Percentiles rank a stretch among this genome's conserved stretches.
phyloP scores from a whole-genome alignment of 2,113 vertebrate genomes.

The Rhagologus leucostigma region DNA sequence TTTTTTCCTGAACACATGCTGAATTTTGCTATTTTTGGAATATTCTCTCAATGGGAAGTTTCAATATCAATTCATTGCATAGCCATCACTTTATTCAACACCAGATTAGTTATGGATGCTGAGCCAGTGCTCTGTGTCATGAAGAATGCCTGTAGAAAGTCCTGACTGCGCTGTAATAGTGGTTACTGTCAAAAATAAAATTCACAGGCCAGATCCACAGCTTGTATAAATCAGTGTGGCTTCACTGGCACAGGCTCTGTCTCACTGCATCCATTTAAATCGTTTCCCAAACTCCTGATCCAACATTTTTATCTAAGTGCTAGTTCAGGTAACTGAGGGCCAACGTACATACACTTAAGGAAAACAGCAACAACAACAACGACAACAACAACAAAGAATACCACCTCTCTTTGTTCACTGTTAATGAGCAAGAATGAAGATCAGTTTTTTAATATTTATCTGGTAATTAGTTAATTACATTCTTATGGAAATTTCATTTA shows the following conservation, averaged over 20 bases:
- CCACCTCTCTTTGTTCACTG: not conserved
- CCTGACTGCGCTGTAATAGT: not conserved
- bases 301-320: not conserved
- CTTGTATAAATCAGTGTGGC: not conserved
- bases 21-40: not conserved
- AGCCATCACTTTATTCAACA: not conserved
- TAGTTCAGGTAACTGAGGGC: not conserved
- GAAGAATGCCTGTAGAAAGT: not conserved
- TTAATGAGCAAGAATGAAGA: not conserved
- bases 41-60: not conserved
- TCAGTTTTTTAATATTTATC: not conserved
- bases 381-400: not conserved
- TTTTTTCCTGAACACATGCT: not conserved
- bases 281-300: not conserved
- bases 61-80: not conserved
- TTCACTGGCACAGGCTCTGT: not conserved
- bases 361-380: not conserved
- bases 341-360: not conserved
- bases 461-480: not conserved
- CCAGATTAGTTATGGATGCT: not conserved
- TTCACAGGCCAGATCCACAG: not conserved
- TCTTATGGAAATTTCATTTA: not conserved
- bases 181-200: slow-evolving; percentile 18
- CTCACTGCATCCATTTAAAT: not conserved
- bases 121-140: not conserved